Base-by-base conservation (phyloP, 2,888 invertebrate genomes). In the Lagria hirta region DNA sequence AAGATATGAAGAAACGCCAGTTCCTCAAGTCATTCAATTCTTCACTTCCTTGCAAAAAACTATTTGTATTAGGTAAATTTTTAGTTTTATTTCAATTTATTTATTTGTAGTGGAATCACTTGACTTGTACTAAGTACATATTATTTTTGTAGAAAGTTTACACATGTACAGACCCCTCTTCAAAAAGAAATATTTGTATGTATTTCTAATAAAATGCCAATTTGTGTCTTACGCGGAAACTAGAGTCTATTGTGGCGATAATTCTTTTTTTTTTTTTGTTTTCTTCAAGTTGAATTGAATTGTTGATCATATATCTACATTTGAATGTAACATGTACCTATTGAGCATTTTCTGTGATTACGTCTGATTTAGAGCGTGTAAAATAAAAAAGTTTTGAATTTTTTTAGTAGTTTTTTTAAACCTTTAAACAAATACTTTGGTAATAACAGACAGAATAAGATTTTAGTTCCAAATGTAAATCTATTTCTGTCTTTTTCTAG, bases 321-420 rank as follows among this genome's bases (percentile, higher is more conserved):
- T 18, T 43, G 21, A 17, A 28, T 32, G 26, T 22, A 40, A 24
- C 38, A 34, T 46, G 41, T 38, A 38, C 40, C n/a, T 40, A 40
- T 30, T n/a, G 41, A 42, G 47, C 42, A 47, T 47, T 42, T 42
- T 32, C 47, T 47, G 42, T 47, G 47, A 47, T 47, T 37, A 32
- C 30, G 34, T 36, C 33, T 24, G 18, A 45, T 22, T 36, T 30
- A 32, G 15, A 41, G 20, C 29, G 42, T 42, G 37, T 47, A 33
- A 47, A 32, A 37, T 29, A 26, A 40, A 11, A 27, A 23, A 13
- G 7, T 29, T 36, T 17, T 27, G 26, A 34, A 23, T 22, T 14
- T 3, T 32, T 32, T 7, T 10, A 10, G 33, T 13, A 13, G n/a
- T n/a, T n/a, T n/a, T n/a, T n/a, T n/a, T n/a, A n/a, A n/a, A n/a